Conservation (phyloP, 2,797 vertebrate genomes). For the Okamejei kenojei region DNA sequence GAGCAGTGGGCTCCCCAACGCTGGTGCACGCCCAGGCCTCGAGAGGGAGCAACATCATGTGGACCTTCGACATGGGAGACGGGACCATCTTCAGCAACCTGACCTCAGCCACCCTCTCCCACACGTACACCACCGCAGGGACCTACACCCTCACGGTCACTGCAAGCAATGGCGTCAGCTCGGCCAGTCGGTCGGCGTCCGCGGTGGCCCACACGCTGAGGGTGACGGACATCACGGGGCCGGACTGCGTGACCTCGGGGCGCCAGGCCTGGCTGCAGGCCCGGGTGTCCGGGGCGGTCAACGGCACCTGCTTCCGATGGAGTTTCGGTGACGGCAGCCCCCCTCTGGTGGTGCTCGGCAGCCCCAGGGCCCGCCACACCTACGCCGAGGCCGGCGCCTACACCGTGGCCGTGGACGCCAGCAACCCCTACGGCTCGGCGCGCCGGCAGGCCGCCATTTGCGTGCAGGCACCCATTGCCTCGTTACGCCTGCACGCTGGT, state of each 20-base stretch:
- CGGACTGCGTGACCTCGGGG: slow-evolving; percentile 50
- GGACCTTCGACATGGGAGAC: slow-evolving; percentile 67
- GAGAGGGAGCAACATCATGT: slow-evolving; percentile 53
- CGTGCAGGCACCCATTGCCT: slow-evolving; percentile 52
- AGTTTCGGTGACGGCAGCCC: slow-evolving; percentile 57
- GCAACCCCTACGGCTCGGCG: slow-evolving; percentile 46
- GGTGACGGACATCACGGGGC: slow-evolving; percentile 52
- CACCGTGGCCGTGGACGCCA: slow-evolving; percentile 50
- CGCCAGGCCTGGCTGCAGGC: slow-evolving; percentile 47
- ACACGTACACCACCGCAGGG: slow-evolving; percentile 56
- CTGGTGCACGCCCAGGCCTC: slow-evolving; percentile 51
- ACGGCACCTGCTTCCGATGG: slow-evolving; percentile 58
- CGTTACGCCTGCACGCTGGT: slow-evolving; percentile 46
- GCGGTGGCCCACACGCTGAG: slow-evolving; percentile 55
- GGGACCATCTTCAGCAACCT: slow-evolving; percentile 49
- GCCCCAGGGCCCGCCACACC: slow-evolving; percentile 48
- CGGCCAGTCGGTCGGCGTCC: slow-evolving; percentile 44
- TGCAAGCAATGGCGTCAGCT: slow-evolving; percentile 55
- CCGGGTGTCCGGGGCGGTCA: slow-evolving; percentile 50
- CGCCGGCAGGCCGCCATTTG: slow-evolving; percentile 51
- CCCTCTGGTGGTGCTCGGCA: slow-evolving; percentile 47
- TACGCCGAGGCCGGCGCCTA: slow-evolving; percentile 54
- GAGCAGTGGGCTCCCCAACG: slow-evolving; percentile 50
- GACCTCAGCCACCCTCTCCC: slow-evolving; percentile 46
- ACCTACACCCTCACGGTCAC: slow-evolving; percentile 54